These are phyloP conservation scores for Apodemus speciosus DNA, from an alignment of 2,113 vertebrate genomes.

Conservation along the genomic window DNA sequence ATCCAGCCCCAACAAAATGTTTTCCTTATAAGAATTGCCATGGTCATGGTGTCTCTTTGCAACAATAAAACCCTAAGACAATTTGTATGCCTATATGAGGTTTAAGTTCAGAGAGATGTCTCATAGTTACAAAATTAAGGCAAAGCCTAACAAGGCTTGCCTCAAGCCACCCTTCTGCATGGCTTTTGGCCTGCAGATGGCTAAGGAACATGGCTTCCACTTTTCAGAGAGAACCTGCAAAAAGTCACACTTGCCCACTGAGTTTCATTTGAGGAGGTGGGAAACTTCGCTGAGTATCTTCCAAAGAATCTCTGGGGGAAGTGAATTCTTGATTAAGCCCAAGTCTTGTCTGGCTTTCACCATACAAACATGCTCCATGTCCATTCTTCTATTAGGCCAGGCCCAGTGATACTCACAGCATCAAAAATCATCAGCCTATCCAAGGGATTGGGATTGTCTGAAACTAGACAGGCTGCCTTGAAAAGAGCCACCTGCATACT, in stretches of 20 bases:
- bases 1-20: not conserved
- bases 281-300: constrained; percentile 3
- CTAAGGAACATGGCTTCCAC: not conserved
- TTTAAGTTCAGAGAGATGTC: not conserved
- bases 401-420: constrained; percentile 71
- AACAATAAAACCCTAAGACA: not conserved
- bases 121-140: constrained; percentile 1
- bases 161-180: not conserved
- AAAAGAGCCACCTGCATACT: constrained; percentile 23
- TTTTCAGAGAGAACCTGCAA: not conserved
- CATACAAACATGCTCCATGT: constrained; percentile 60
- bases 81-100: no score
- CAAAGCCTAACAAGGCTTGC: not conserved
- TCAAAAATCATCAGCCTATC: constrained; percentile 75
- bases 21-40: not conserved
- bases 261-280: not conserved
- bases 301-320: not conserved
- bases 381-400: constrained; percentile 74
- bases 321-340: constrained; percentile 68
- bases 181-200: not conserved
- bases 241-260: not conserved
- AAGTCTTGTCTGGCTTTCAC: constrained; percentile 66
- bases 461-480: constrained; percentile 68
- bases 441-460: constrained; percentile 69
- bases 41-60: not conserved